Evolutionary conservation across 2,113 vertebrate genomes (phyloP).

Genomic region (Corythaixoides concolor): DNA sequence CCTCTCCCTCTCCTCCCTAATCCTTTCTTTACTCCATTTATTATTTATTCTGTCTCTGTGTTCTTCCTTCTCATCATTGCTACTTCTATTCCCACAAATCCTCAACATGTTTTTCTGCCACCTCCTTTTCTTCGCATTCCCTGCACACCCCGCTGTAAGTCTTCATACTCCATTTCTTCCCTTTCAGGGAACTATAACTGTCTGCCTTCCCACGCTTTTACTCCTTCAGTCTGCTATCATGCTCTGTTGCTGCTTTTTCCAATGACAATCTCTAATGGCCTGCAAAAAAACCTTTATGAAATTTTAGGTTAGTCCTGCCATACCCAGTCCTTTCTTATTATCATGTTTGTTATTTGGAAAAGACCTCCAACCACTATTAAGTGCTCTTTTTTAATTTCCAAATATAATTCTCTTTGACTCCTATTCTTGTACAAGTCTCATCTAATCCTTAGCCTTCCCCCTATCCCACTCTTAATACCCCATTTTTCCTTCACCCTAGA

Average conservation of each 20-base stretch:
- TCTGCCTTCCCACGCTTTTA: not conserved
- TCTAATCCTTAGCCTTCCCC: not conserved
- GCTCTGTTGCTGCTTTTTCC: not conserved
- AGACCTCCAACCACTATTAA: not conserved
- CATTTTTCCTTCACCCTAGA: not conserved
- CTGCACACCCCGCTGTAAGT: not conserved
- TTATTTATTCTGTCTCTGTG: not conserved
- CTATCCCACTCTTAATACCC: not conserved
- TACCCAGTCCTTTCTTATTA: not conserved
- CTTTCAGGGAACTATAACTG: not conserved
- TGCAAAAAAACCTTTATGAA: not conserved
- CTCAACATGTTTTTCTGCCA: not conserved
- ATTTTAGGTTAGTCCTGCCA: not conserved
- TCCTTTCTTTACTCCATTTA: not conserved
- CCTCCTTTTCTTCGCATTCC: not conserved
- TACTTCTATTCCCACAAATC: not conserved
- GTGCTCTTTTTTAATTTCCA: not conserved
- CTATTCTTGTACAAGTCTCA: not conserved
- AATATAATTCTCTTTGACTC: not conserved
- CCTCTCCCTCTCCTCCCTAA: not conserved
- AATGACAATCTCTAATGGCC: not conserved
- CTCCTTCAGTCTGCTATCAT: not conserved
- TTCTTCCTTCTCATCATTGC: not conserved
- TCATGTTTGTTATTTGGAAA: not conserved
- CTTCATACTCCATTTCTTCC: not conserved